Base-by-base conservation (phyloP, 2,113 vertebrate genomes). In the Caranx melampygus region DNA sequence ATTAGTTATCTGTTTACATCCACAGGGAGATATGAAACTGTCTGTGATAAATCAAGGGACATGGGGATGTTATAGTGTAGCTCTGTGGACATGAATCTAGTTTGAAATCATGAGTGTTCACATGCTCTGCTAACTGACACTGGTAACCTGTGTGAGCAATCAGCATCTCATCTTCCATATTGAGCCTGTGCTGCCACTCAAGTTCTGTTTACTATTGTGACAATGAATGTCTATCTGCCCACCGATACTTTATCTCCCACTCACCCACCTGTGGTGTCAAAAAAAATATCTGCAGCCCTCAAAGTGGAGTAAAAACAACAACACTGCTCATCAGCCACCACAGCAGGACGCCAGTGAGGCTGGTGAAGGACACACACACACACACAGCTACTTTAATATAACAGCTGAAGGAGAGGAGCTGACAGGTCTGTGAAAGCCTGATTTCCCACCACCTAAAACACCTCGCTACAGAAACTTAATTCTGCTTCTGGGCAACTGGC, bases 221-320 rank as follows among this genome's bases (percentile, higher is more conserved):
- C 71, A 84, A 82, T 49, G 65, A 72, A 72, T 67, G 66, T 14
- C 35, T 64, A 15, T 13, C 49, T 37, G 52, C 65, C 77, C 70
- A 79, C 78, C 37, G 33, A 49, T 71, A 34, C 81, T 75, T 58
- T 44, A 61, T 18, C 61, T 59, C 58, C 81, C 72, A 74, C 75
- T 72, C 44, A 37, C 54, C 65, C 69, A 72, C 73, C 73, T 62
- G 84, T 37, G 47, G 68, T 62, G 65, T 64, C 64, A 79, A 68
- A 72, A 79, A 69, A 57, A 42, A 51, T 37, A 44, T 72, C 34
- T 14, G 7, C 54, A 57, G 11, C 2, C 40, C 64, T 26, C 31
- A 40, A 51, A 51, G n/a, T 60, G 16, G 31, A 49, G 44, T 21
- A 49, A 59, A 34, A 73, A 51, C 34, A 49, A 72, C 62, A 65